Evolutionary conservation across 2,888 invertebrate genomes (phyloP).

Genomic region (Heteropelma amictum): DNA sequence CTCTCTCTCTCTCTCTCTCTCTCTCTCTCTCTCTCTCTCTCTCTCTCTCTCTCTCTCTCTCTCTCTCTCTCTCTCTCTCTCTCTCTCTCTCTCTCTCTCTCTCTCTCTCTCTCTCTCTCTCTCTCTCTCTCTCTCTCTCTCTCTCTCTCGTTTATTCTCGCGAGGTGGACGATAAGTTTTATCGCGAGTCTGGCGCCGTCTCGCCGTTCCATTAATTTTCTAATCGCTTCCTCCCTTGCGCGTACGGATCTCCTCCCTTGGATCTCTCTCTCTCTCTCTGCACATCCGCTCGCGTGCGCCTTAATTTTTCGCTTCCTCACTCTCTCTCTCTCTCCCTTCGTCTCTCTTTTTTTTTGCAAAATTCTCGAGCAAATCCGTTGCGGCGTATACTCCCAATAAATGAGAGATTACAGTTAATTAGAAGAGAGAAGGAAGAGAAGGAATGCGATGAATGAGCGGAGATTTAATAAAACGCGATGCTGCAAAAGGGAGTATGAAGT

Average conservation of each 20-base stretch:
- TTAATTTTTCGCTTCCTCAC: constrained; percentile 15
- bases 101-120: background rate
- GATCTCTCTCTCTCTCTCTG: background rate
- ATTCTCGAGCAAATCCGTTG: too few species aligned
- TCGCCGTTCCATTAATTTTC: constrained; percentile 67
- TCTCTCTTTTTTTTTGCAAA: background rate
- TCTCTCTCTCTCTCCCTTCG: background rate
- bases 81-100: background rate
- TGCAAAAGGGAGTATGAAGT: too few species aligned
- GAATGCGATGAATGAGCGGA: too few species aligned
- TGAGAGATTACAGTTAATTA: too few species aligned
- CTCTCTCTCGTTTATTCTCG: background rate
- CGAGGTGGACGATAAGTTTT: constrained; percentile 68
- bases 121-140: background rate
- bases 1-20: background rate
- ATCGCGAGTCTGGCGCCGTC: constrained; percentile 69
- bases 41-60: background rate
- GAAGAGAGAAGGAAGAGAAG: too few species aligned
- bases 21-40: background rate
- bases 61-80: constrained; percentile 7
- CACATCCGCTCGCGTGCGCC: constrained; percentile 37
- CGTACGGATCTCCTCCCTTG: constrained; percentile 4
- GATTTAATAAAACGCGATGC: too few species aligned
- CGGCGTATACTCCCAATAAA: too few species aligned
- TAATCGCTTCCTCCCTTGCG: constrained; percentile 58